Evolutionary conservation across 1,140 invertebrate species (phyloP), one percentile per base, ranked within the genome.

Genomic region (Caenorhabditis inopinata): DNA sequence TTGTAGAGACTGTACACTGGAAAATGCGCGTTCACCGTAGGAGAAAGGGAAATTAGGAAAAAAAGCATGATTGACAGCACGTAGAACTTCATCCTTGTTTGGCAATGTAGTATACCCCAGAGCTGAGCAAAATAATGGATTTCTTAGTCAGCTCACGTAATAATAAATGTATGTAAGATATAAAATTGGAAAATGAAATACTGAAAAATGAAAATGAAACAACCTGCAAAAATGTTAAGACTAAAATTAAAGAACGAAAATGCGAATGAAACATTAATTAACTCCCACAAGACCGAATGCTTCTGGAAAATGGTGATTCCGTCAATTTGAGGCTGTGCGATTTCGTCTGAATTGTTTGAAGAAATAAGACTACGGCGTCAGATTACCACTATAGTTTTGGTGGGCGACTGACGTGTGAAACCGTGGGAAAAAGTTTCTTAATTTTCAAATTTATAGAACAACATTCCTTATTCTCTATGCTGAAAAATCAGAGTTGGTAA

Each of bases 1-100:
- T 68, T 68, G 32, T 68, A 68, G n/a, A 68, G 58, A 68, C 58
- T 68, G 58, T 68, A 68, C 7, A 68, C 58, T 38, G 58, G 58
- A 21, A 68, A 68, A 68, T 68, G 58, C 32, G 58, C 58, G 38
- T 68, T 21, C 32, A 68, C 58, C 7, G 32, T 38, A 32, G n/a
- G 1, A 11, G 58, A 42, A 16, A 68, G 6, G 9, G 11, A 16
- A 21, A 68, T 38, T 6, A 68, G 58, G n/a, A 68, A 11, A 12
- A 21, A 29, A 68, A 68, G 58, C 25, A 38, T 7, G 58, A 42
- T 18, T 29, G n/a, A 6, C 58, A 68, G 32, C 18, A 42, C 4
- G 6, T 1, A 9, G n/a, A 38, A 68, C 58, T 68, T 35, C 58
- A 68, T 68, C 11, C 38, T 68, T 42, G 38, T n/a, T 21, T 16